Evolutionary conservation across 2,888 invertebrate species (phyloP).

Genomic region (Listrodromus nycthemerus): DNA sequence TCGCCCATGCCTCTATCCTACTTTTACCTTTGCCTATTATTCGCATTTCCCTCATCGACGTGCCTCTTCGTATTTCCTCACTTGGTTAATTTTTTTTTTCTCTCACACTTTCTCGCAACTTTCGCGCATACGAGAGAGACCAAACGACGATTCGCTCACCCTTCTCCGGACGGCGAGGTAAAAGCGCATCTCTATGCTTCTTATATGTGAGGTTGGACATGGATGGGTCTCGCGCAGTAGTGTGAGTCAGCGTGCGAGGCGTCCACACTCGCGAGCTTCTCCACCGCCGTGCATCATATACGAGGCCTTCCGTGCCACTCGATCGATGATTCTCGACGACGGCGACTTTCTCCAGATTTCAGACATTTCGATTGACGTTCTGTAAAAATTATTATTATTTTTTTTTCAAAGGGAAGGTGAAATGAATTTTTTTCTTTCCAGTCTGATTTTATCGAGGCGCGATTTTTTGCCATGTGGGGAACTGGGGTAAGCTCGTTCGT

Average conservation of each 20-base stretch:
- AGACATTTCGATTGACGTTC: neutral
- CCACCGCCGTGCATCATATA: neutral
- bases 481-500: constrained; percentile 3
- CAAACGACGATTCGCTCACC: neutral
- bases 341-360: neutral
- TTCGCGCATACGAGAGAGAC: neutral
- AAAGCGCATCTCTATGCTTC: neutral
- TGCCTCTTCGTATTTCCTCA: constrained; percentile 47
- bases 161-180: constrained; percentile 20
- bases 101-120: constrained; percentile 16
- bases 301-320: neutral
- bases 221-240: neutral
- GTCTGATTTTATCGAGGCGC: neutral
- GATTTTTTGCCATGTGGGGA: neutral
- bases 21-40: constrained; percentile 25
- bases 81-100: constrained; percentile 32
- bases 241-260: constrained; percentile 32
- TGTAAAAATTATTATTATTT: neutral
- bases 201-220: neutral
- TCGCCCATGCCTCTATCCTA: constrained; percentile 26
- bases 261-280: constrained; percentile 12
- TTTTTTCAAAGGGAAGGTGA: neutral
- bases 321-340: neutral
- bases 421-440: neutral
- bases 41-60: constrained; percentile 41